These are phyloP conservation scores for Salvator merianae DNA, from an alignment of 2,113 vertebrate genomes.

Conservation along the genomic window DNA sequence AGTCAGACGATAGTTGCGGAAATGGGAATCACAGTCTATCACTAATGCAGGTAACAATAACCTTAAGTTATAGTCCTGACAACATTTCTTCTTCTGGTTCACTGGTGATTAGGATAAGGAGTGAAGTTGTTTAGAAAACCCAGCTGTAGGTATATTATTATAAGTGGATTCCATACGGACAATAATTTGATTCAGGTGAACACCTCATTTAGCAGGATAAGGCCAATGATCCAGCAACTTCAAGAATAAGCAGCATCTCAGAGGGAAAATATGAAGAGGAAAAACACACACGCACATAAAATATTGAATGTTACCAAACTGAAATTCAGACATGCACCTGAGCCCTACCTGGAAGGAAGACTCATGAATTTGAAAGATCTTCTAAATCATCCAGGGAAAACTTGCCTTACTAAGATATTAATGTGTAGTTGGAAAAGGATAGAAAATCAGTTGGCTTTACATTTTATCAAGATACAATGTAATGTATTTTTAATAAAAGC, in stretches of 20 bases:
- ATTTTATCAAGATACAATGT: constrained; percentile 35
- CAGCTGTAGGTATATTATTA: constrained; percentile 26
- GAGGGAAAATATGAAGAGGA: constrained; percentile 27
- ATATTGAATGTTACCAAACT: constrained; percentile 47
- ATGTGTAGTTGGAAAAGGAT: constrained; percentile 29
- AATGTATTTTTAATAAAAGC: constrained; percentile 36
- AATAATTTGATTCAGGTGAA: constrained; percentile 55
- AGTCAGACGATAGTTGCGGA: constrained; percentile 36
- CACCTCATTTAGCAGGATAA: constrained; percentile 53
- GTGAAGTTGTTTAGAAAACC: neutral
- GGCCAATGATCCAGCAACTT: constrained; percentile 27
- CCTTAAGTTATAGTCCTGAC: constrained; percentile 45
- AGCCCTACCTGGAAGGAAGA: constrained; percentile 35
- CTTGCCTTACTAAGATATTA: neutral
- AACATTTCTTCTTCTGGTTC: constrained; percentile 61
- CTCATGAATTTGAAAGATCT: constrained; percentile 58
- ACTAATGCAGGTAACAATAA: constrained; percentile 47
- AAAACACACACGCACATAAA: constrained; percentile 21
- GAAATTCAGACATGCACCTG: constrained; percentile 32
- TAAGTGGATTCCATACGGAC: constrained; percentile 57
- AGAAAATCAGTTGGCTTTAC: constrained; percentile 27
- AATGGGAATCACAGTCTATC: constrained; percentile 42
- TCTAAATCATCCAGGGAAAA: constrained; percentile 29
- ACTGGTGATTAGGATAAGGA: neutral
- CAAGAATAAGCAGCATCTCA: constrained; percentile 50